Evolutionary conservation across 2,888 invertebrate species (phyloP).

Genomic region (Gymnocheta viridis): DNA sequence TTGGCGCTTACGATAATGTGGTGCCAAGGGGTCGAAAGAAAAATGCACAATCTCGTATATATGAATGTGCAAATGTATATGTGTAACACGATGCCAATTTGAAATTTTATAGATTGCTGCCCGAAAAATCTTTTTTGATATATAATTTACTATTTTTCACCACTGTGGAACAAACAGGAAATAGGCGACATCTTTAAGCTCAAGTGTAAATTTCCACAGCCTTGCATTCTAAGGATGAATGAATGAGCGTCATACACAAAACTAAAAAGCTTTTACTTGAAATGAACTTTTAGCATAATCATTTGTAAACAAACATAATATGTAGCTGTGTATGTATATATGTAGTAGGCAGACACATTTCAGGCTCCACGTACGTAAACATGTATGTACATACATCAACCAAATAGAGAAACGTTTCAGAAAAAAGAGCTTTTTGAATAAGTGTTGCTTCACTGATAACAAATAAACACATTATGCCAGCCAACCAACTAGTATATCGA

Average conservation of each 20-base stretch:
- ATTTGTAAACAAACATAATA: slow-evolving; percentile 38
- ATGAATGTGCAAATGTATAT: not conserved
- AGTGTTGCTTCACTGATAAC: slow-evolving; percentile 69
- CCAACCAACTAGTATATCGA: not conserved
- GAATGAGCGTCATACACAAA: not conserved
- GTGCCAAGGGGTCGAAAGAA: too few relatives aligned
- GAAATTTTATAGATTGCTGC: too few relatives aligned
- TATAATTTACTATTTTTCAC: not conserved
- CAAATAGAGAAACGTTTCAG: slow-evolving; percentile 7
- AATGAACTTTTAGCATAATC: slow-evolving; percentile 19
- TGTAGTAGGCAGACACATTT: too few relatives aligned
- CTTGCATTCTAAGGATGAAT: not conserved
- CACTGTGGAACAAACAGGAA: not conserved
- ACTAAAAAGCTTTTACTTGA: slow-evolving; percentile 2
- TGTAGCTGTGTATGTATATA: not conserved
- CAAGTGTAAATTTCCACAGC: not conserved
- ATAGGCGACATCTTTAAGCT: slow-evolving; percentile 12
- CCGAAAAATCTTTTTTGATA: too few relatives aligned
- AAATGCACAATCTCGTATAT: too few relatives aligned
- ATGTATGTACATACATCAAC: not conserved
- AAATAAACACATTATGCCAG: slow-evolving; percentile 54
- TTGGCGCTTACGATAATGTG: too few relatives aligned
- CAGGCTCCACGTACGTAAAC: not conserved
- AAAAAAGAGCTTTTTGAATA: slow-evolving; percentile 41
- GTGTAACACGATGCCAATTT: too few relatives aligned